Conservation (phyloP, 92 coral and sea anemone genomes). For the Heteractis magnifica region DNA sequence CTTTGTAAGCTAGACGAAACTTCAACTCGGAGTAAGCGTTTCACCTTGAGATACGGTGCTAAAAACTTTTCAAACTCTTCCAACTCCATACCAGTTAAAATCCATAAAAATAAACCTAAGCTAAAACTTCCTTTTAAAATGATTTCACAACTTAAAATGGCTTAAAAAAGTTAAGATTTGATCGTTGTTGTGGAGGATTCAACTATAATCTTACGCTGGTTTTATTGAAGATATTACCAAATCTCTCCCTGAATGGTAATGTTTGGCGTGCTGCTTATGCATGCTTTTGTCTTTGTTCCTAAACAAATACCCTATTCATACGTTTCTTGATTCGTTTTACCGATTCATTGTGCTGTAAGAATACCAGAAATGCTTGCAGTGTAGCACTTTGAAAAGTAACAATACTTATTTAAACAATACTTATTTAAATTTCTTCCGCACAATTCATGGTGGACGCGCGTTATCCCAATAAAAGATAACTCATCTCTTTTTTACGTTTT, state of each 20-base stretch:
- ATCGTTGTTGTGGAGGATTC: background rate
- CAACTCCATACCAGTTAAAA: constrained; percentile 30
- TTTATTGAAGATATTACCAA: background rate
- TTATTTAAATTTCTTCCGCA: background rate
- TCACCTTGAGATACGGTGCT: constrained; percentile 34
- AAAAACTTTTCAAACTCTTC: constrained; percentile 57
- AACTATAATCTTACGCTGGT: background rate
- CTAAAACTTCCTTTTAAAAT: background rate
- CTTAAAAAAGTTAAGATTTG: background rate
- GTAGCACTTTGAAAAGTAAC: background rate
- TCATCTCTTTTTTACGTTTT: background rate
- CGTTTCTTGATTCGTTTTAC: background rate
- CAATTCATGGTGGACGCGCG: background rate
- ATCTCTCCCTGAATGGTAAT: background rate
- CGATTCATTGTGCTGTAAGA: background rate
- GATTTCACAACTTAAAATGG: background rate
- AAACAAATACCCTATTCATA: background rate
- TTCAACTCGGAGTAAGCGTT: background rate
- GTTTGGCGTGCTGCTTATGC: background rate
- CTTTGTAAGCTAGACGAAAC: background rate
- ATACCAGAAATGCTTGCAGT: constrained; percentile 2
- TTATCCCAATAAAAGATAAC: background rate
- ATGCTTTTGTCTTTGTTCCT: background rate
- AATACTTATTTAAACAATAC: background rate
- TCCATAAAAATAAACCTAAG: background rate